phyloP scores from a whole-genome alignment of 2,888 invertebrate genomes.

The Gisinianus flammeolus region DNA sequence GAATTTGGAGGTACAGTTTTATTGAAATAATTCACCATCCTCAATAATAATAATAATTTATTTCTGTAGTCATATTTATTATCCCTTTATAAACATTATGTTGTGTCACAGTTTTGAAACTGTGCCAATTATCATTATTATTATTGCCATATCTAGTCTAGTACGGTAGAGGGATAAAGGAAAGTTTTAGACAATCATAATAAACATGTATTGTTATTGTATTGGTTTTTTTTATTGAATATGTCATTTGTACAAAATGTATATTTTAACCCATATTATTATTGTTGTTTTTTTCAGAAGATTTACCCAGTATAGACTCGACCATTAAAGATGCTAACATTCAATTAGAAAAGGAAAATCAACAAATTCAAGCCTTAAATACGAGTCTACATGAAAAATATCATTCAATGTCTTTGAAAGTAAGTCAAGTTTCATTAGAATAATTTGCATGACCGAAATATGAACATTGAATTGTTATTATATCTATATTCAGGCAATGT shows the following conservation, averaged over 20 bases:
- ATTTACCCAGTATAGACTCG: constrained; percentile 77
- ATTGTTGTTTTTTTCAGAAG: constrained; percentile 65
- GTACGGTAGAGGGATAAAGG: too few relatives aligned
- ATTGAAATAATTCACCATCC: not conserved
- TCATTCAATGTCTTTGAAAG: constrained; percentile 87
- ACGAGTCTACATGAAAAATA: constrained; percentile 91
- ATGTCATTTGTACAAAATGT: too few relatives aligned
- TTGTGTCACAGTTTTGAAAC: not conserved
- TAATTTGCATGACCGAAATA: too few relatives aligned
- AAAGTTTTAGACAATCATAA: too few relatives aligned
- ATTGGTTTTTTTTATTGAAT: too few relatives aligned
- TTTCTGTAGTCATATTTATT: too few relatives aligned
- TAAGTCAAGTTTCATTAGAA: constrained; percentile 60
- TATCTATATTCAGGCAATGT: too few relatives aligned
- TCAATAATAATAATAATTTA: too few relatives aligned
- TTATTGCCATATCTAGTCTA: too few relatives aligned
- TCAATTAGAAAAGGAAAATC: constrained; percentile 88
- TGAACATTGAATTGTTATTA: too few relatives aligned
- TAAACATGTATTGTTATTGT: too few relatives aligned
- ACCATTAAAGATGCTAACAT: constrained; percentile 83
- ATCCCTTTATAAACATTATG: not conserved
- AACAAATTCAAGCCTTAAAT: constrained; percentile 86
- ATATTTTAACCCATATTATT: too few relatives aligned
- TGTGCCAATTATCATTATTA: not conserved
- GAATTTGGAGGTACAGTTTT: constrained; percentile 70